Conservation (phyloP, 2,888 invertebrate genomes). For the Acrobasis repandana region DNA sequence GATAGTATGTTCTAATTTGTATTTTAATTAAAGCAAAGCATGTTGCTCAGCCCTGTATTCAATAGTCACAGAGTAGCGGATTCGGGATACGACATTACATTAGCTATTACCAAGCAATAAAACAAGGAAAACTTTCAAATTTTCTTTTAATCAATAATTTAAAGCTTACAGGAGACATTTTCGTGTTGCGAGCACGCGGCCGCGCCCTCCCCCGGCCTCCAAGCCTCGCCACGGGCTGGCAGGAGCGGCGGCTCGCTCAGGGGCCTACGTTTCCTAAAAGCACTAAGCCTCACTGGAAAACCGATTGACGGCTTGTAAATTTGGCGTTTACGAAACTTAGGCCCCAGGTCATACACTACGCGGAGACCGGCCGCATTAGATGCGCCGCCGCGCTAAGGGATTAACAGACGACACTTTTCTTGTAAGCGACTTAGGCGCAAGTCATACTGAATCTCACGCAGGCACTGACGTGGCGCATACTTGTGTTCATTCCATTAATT, state of each 20-base stretch:
- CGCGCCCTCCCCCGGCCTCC: slow-evolving; percentile 20
- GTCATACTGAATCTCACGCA: no score
- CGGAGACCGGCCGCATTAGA: slow-evolving; percentile 33
- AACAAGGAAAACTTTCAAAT: slow-evolving; percentile 71
- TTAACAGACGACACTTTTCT: slow-evolving; percentile 30
- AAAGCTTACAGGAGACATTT: slow-evolving; percentile 79
- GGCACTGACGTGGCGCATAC: neutral
- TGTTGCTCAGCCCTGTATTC: no score
- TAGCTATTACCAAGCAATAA: slow-evolving; percentile 44
- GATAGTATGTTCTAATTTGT: no score
- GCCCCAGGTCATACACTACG: neutral
- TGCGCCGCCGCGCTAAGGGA: slow-evolving; percentile 39
- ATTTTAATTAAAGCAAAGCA: no score
- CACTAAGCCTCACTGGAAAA: neutral
- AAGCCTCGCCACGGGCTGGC: neutral
- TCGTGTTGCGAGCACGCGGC: slow-evolving; percentile 54
- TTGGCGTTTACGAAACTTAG: slow-evolving; percentile 4
- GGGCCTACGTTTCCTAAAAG: slow-evolving; percentile 4
- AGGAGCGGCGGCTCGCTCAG: neutral
- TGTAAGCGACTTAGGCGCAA: slow-evolving; percentile 29
- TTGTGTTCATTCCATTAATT: neutral
- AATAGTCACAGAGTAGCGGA: no score
- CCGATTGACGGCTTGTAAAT: neutral
- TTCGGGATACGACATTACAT: no score
- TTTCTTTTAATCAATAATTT: slow-evolving; percentile 81